A percentile compares a stretch with the other conserved stretches of the same genome.
Evolutionary conservation across 2,113 vertebrate species (phyloP).

Genomic region (Chaenocephalus aceratus): DNA sequence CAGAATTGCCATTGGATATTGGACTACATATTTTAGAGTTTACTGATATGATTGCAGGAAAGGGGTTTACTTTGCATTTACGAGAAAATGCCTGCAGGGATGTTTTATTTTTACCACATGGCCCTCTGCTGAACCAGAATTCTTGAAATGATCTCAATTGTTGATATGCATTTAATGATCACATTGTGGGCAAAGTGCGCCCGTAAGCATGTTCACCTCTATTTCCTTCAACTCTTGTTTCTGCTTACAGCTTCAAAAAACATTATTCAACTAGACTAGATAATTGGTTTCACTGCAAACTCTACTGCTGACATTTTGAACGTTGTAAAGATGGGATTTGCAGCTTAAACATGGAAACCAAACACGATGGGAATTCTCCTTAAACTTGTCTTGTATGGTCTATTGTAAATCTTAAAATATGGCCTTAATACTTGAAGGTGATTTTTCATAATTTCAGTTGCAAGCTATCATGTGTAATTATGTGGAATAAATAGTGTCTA

Average conservation of each 20-base stretch:
- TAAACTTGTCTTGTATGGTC: background rate
- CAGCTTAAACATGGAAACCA: slow-evolving; percentile 22
- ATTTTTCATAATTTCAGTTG: slow-evolving; percentile 16
- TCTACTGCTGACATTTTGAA: slow-evolving; percentile 8
- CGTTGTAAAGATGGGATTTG: slow-evolving; percentile 12
- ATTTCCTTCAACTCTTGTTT: slow-evolving; percentile 22
- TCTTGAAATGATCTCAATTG: slow-evolving; percentile 37
- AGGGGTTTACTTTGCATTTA: background rate
- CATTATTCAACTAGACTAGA: slow-evolving; percentile 1
- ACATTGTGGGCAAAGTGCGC: slow-evolving; percentile 12
- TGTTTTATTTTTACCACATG: slow-evolving; percentile 56
- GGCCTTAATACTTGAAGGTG: slow-evolving; percentile 7
- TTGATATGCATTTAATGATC: slow-evolving; percentile 29
- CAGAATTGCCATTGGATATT: background rate
- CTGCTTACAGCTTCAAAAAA: slow-evolving; percentile 3
- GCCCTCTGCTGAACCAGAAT: slow-evolving; percentile 40
- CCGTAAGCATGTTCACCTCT: slow-evolving; percentile 18
- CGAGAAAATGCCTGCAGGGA: background rate
- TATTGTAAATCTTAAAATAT: slow-evolving; percentile 8
- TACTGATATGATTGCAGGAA: background rate
- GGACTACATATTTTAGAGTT: background rate
- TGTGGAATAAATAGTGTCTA: slow-evolving; percentile 24
- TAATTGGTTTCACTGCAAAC: slow-evolving; percentile 4
- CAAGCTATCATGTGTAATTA: slow-evolving; percentile 39
- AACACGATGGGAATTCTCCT: slow-evolving; percentile 4